These are phyloP conservation scores for Vanacampus margaritifer DNA, from an alignment of 2,113 vertebrate genomes.

Conservation along the genomic window DNA sequence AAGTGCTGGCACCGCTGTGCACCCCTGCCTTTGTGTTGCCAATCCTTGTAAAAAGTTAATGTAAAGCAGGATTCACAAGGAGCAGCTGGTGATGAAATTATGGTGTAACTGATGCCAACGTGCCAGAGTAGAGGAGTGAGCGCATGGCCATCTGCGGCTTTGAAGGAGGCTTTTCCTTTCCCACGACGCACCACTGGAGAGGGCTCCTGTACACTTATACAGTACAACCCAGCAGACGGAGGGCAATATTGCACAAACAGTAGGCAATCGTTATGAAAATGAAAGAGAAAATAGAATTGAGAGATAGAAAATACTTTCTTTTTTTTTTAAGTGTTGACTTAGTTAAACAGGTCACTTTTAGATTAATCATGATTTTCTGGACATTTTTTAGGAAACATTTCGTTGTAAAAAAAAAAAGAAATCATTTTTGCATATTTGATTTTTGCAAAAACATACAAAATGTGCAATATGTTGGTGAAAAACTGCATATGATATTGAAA, in stretches of 20 bases:
- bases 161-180: conserved; percentile 64
- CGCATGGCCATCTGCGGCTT: conserved; percentile 58
- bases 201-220: conserved; percentile 48
- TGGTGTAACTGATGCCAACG: conserved; percentile 80
- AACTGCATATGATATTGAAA: no score
- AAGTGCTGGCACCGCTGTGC: conserved; percentile 54
- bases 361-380: neutral
- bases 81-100: conserved; percentile 80
- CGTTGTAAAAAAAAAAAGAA: no score
- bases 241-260: conserved; percentile 39
- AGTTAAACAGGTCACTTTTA: neutral
- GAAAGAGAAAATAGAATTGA: conserved; percentile 25
- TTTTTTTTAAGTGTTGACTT: neutral
- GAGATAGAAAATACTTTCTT: conserved; percentile 12
- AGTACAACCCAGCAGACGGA: conserved; percentile 29
- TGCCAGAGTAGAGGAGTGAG: conserved; percentile 63
- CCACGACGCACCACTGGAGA: conserved; percentile 58
- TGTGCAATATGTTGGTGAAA: no score
- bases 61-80: conserved; percentile 70
- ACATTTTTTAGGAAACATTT: neutral
- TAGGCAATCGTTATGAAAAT: conserved; percentile 48
- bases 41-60: conserved; percentile 80
- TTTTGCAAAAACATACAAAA: no score
- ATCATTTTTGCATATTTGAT: no score
- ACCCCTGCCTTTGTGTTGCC: conserved; percentile 67